Percentiles rank a stretch among this genome's conserved stretches.
Evolutionary conservation across 2,113 vertebrate genomes (phyloP).

Genomic region (Hippocampus comes): DNA sequence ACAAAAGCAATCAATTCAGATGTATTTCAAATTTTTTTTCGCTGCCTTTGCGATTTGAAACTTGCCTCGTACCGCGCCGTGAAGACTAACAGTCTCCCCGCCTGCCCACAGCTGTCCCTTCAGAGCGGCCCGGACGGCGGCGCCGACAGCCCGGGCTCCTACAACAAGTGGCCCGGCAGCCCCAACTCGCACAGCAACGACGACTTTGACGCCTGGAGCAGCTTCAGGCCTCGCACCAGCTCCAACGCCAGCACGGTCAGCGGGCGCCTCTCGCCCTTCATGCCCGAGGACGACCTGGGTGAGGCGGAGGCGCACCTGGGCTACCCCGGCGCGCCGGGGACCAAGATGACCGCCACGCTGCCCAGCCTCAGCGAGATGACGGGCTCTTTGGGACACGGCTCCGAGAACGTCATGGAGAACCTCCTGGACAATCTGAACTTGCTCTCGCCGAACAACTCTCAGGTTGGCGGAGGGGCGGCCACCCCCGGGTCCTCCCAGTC

Average conservation of each 20-base stretch:
- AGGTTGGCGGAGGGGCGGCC: slow-evolving; percentile 66
- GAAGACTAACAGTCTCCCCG: slow-evolving; percentile 13
- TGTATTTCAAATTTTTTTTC: too few species aligned
- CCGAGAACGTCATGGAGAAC: slow-evolving; percentile 95
- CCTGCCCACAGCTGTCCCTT: slow-evolving; percentile 74
- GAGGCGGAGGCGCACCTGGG: slow-evolving; percentile 88
- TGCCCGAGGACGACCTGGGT: slow-evolving; percentile 90
- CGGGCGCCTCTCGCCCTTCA: slow-evolving; percentile 91
- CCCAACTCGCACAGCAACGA: slow-evolving; percentile 96
- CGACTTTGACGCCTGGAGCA: slow-evolving; percentile 93
- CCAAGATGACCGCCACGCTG: slow-evolving; percentile 90
- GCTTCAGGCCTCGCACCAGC: slow-evolving; percentile 90
- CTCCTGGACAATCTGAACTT: slow-evolving; percentile 97
- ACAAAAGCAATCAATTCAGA: too few species aligned
- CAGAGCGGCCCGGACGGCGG: slow-evolving; percentile 87
- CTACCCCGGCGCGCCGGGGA: slow-evolving; percentile 81
- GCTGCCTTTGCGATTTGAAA: too few species aligned
- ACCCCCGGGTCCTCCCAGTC: slow-evolving; percentile 85
- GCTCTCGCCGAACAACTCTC: slow-evolving; percentile 86
- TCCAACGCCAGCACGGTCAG: slow-evolving; percentile 96
- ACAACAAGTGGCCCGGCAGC: slow-evolving; percentile 94
- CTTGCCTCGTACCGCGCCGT: too few species aligned
- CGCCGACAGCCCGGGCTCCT: slow-evolving; percentile 88
- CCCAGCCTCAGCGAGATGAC: slow-evolving; percentile 96
- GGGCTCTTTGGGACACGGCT: slow-evolving; percentile 73